These are phyloP conservation scores for Orussus abietinus DNA, from an alignment of 1,140 invertebrate species.

Conservation along the genomic window DNA sequence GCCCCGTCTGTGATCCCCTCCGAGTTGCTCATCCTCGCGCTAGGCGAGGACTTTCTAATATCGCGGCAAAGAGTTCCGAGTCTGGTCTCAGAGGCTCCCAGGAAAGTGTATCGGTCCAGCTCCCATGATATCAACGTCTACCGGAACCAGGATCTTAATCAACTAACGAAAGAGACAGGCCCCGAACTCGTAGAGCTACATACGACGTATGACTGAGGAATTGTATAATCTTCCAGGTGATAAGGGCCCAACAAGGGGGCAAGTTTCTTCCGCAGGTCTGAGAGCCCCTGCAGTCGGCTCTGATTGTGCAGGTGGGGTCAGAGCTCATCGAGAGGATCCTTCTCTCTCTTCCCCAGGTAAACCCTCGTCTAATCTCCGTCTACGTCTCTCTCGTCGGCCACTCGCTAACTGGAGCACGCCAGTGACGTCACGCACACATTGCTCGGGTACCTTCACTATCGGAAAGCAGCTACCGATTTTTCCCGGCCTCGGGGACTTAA, in stretches of 20 bases:
- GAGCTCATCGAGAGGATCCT: slow-evolving; percentile 18
- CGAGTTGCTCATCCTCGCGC: slow-evolving; percentile 16
- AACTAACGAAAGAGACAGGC: too few relatives aligned
- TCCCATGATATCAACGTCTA: too few relatives aligned
- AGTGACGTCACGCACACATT: slow-evolving; percentile 14
- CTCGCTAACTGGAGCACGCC: slow-evolving; percentile 20
- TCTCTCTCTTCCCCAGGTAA: neutral
- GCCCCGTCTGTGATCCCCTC: slow-evolving; percentile 10
- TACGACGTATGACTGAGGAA: neutral
- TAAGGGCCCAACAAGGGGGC: too few relatives aligned
- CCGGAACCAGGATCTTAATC: too few relatives aligned
- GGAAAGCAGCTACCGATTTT: slow-evolving; percentile 17
- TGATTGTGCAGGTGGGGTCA: slow-evolving; percentile 19
- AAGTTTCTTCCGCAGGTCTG: too few relatives aligned
- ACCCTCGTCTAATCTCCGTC: neutral
- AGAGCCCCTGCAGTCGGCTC: too few relatives aligned
- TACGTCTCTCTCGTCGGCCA: neutral
- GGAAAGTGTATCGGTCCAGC: slow-evolving; percentile 17
- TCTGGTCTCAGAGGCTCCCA: slow-evolving; percentile 17
- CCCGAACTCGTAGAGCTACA: too few relatives aligned
- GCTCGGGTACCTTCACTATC: slow-evolving; percentile 17
- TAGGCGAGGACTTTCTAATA: slow-evolving; percentile 33
- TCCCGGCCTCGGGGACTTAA: too few relatives aligned
- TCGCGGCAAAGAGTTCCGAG: slow-evolving; percentile 11
- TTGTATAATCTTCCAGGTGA: too few relatives aligned